phyloP scores from a whole-genome alignment of 2,888 invertebrate genomes.

The Salpingus planirostris region DNA sequence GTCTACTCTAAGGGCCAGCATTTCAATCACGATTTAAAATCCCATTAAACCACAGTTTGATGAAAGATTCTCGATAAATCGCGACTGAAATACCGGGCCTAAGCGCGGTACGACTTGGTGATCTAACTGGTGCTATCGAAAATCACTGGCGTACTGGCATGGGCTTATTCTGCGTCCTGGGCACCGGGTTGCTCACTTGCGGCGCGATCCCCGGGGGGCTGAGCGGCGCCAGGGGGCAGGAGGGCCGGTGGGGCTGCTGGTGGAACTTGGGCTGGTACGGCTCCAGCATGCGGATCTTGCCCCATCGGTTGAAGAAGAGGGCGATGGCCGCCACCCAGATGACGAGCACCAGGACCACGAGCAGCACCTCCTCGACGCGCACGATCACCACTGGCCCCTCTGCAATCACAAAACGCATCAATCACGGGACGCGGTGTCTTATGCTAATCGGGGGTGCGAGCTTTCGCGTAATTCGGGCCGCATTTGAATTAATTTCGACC shows the following conservation, averaged over 20 bases:
- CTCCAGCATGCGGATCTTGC: constrained; percentile 75
- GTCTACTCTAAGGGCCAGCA: no score
- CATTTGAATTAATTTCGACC: no score
- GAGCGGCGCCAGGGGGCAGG: constrained; percentile 54
- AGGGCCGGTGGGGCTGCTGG: constrained; percentile 67
- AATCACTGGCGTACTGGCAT: no score
- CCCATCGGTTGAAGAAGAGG: constrained; percentile 82
- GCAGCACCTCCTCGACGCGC: constrained; percentile 74
- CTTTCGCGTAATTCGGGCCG: no score
- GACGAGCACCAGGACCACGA: constrained; percentile 74
- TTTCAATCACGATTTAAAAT: no score
- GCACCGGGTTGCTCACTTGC: constrained; percentile 36
- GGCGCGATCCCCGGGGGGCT: constrained; percentile 36
- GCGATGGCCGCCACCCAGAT: constrained; percentile 86
- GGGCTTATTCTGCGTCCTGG: constrained; percentile 24
- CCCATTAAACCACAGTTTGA: no score
- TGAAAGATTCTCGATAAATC: no score
- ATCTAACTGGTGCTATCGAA: no score
- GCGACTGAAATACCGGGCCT: no score
- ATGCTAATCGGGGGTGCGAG: no score
- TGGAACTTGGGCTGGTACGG: constrained; percentile 81
- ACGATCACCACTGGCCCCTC: constrained; percentile 58
- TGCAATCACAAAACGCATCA: constrained; percentile 16
- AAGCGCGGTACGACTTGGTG: no score
- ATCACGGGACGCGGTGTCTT: no score